Base-by-base conservation (phyloP, 2,797 vertebrate genomes). In the Chaetophractus vellerosus region DNA sequence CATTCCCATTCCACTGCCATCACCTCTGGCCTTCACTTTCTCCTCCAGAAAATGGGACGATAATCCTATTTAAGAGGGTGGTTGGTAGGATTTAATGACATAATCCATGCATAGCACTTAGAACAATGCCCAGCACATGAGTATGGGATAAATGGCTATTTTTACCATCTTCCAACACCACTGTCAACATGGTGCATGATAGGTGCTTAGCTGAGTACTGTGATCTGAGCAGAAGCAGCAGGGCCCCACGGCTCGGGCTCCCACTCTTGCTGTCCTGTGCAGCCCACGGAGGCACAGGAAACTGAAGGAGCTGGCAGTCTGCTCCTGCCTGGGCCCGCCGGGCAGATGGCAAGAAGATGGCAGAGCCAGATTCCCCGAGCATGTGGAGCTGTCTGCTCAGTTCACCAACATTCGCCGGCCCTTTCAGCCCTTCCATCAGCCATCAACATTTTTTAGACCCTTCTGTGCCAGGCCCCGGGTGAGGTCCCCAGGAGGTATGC, bases 331-430 rank as follows among this genome's bases (percentile, higher is more conserved):
- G 69, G 88, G 74, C 69, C 92, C 87, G 9, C 0, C 0, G 68
- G 66, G 57, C 80, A 79, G 90, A 82, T 85, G 96, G 86, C 64
- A 59, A 86, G 55, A 79, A 93, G 69, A 72, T 12, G 52, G 83
- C 79, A 83, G 82, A 64, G 50, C 31, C 93, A 94, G 76, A 68
- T 71, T 81, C 85, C 78, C 21, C 52, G 55, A 96, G 81, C 91
- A 45, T 9, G 45, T 75, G 84, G 89, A 31, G 55, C 80, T 87
- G 41, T 74, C 89, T 95, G 81, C 84, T 96, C 84, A 85, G 86
- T 68, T 91, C 80, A 59, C 61, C 93, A 36, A 41, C 76, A 76
- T 64, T 63, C 50, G 45, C 76, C 82, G 76, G 82, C 86, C 71
- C 63, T 24, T 55, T 81, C 66, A 61, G 79, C 45, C 76, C 57